Evolutionary conservation across 2,888 invertebrate species (phyloP).

Genomic region (Amphipyra berbera): DNA sequence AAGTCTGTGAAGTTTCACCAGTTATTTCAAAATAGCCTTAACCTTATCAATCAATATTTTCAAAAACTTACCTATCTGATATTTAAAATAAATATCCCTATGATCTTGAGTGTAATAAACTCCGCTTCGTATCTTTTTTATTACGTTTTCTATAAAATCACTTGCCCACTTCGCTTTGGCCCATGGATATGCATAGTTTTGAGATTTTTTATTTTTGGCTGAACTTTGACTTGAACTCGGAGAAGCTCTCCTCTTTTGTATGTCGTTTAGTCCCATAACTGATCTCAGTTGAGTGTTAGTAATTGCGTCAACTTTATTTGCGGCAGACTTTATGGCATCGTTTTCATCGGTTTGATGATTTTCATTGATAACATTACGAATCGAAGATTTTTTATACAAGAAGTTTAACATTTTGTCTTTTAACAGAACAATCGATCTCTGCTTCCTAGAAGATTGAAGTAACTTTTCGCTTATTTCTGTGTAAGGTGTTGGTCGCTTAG

Average conservation of each 20-base stretch:
- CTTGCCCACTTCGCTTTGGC: constrained; percentile 77
- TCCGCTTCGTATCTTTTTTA: constrained; percentile 78
- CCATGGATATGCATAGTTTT: constrained; percentile 62
- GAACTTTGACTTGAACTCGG: neutral
- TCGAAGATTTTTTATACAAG: constrained; percentile 70
- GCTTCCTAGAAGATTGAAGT: constrained; percentile 44
- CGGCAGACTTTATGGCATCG: constrained; percentile 4
- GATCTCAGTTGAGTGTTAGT: constrained; percentile 9
- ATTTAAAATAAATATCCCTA: constrained; percentile 36
- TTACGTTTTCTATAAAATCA: constrained; percentile 82
- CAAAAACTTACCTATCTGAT: constrained; percentile 45
- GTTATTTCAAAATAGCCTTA: neutral
- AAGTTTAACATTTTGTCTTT: constrained; percentile 77
- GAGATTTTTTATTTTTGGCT: constrained; percentile 16
- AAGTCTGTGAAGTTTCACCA: too few relatives aligned
- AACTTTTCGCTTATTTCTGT: constrained; percentile 45
- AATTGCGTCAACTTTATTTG: constrained; percentile 37
- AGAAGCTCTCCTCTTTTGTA: constrained; percentile 8
- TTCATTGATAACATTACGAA: constrained; percentile 35
- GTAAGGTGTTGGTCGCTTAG: constrained; percentile 26
- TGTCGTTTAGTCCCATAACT: neutral
- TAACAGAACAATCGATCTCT: constrained; percentile 69
- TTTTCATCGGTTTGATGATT: constrained; percentile 27
- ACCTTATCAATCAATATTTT: neutral
- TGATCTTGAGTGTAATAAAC: constrained; percentile 75